Conservation (phyloP, 2,888 invertebrate genomes). For the Caenorhabditis sp. region DNA sequence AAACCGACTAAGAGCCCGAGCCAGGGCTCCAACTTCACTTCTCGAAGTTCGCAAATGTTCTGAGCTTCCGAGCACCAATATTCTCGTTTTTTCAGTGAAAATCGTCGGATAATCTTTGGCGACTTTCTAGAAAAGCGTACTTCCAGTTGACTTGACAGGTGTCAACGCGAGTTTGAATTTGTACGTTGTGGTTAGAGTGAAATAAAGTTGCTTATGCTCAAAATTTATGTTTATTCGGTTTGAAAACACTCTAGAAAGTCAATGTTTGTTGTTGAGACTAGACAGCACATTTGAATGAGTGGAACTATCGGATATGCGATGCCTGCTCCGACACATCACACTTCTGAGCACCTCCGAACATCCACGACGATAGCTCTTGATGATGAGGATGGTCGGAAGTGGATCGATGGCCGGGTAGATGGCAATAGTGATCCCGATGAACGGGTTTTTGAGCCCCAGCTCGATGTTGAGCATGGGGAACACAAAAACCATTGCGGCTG, state of each 20-base stretch:
- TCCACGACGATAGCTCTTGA: slow-evolving; percentile 28
- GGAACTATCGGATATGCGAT: neutral
- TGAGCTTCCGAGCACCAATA: no score
- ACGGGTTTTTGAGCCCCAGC: slow-evolving; percentile 11
- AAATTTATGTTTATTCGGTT: no score
- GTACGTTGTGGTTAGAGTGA: no score
- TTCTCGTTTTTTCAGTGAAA: no score
- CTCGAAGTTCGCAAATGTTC: slow-evolving; percentile 14
- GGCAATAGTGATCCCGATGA: slow-evolving; percentile 30
- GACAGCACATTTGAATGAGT: no score
- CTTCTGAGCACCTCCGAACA: neutral
- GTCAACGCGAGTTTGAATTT: no score
- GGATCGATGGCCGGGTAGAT: slow-evolving; percentile 30
- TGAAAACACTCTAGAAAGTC: no score
- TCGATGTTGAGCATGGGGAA: slow-evolving; percentile 41
- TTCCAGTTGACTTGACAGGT: no score
- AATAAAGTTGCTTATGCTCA: no score
- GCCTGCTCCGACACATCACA: slow-evolving; percentile 3
- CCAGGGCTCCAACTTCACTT: neutral
- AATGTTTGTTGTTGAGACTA: no score
- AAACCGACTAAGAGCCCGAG: neutral
- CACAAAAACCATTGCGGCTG: slow-evolving; percentile 29
- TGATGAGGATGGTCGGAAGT: slow-evolving; percentile 22
- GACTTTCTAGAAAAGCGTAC: no score
- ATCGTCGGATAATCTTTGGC: no score